phyloP scores from a whole-genome alignment of 2,113 vertebrate species.

The Sorex fumeus region DNA sequence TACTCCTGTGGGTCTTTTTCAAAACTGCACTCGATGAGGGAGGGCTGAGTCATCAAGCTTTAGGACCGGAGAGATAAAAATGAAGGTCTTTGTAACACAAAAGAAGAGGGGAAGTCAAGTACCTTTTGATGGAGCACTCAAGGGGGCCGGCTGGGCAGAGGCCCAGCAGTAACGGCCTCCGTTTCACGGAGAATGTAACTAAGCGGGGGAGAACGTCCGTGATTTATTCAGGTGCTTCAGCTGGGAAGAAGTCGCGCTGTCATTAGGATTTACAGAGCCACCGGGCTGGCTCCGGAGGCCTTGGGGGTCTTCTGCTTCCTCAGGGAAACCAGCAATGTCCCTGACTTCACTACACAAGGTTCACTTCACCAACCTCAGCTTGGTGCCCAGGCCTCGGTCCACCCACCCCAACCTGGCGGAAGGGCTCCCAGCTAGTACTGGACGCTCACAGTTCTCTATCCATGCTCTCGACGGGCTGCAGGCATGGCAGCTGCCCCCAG shows the following conservation, averaged over 20 bases:
- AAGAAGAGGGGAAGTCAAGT: constrained; percentile 13
- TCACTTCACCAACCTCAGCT: background rate
- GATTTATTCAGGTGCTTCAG: constrained; percentile 30
- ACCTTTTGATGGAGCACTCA: background rate
- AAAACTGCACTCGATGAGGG: background rate
- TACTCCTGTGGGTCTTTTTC: background rate
- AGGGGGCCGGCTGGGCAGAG: background rate
- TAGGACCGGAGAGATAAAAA: constrained; percentile 35
- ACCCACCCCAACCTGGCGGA: too few relatives aligned
- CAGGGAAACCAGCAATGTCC: background rate
- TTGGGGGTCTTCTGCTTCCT: background rate
- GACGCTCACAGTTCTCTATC: too few relatives aligned
- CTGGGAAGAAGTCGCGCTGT: background rate
- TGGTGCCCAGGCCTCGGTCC: background rate
- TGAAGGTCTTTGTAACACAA: constrained; percentile 50
- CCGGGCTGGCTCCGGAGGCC: background rate
- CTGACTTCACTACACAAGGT: too few relatives aligned
- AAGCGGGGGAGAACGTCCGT: background rate
- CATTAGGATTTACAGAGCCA: background rate
- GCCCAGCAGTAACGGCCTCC: constrained; percentile 19
- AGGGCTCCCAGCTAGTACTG: too few relatives aligned
- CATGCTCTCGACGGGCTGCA: too few relatives aligned
- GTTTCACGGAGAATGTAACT: background rate
- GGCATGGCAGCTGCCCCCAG: too few relatives aligned
- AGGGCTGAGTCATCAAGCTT: constrained; percentile 47